Base-by-base conservation (phyloP, 2,888 invertebrate genomes). In the Alloscopus bannaensis region DNA sequence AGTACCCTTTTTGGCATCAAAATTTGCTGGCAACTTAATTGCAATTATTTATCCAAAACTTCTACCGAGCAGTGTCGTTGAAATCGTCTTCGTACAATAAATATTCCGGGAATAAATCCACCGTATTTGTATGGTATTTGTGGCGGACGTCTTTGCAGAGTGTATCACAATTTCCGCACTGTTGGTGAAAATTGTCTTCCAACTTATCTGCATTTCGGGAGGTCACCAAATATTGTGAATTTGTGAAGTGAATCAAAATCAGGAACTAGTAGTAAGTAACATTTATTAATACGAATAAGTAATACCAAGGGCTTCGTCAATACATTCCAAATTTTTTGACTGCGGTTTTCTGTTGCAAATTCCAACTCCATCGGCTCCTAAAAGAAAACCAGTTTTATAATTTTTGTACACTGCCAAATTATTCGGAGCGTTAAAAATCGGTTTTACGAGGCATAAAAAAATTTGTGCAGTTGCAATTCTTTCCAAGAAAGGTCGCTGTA, bases 361-460 rank as follows among this genome's bases (percentile, higher is more conserved):
- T 29, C 22, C 40, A 0, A 55, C 57, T 2, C 42, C 55, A 11
- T 52, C 22, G 16, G 40, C 55, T 6, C 66, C 78, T 78, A 18
- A 36, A 18, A 18, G 36, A 24, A 24, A 72, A 59, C n/a, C n/a
- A 8, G 22, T 26, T 24, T n/a, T 24, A 11, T 4, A 3, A 3
- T 24, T 24, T 8, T 8, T 8, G 57, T 3, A 24, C 6, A 26
- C 24, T 6, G 22, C 18, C 24, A 18, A 4, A 50, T 50, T 16
- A 11, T 50, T n/a, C n/a, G 18, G 13, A 16, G 4, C 6, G 18
- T 16, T 47, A 8, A 57, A 40, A n/a, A 2, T 64, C 18, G 2
- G 4, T 26, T 26, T 45, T 42, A 50, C 82, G 64, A 29, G 84
- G 84, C 82, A 84, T 81, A 47, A 80, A 84, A 28, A 81, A 84